Base-by-base conservation (phyloP, 1,140 invertebrate genomes). In the Riptortus pedestris region DNA sequence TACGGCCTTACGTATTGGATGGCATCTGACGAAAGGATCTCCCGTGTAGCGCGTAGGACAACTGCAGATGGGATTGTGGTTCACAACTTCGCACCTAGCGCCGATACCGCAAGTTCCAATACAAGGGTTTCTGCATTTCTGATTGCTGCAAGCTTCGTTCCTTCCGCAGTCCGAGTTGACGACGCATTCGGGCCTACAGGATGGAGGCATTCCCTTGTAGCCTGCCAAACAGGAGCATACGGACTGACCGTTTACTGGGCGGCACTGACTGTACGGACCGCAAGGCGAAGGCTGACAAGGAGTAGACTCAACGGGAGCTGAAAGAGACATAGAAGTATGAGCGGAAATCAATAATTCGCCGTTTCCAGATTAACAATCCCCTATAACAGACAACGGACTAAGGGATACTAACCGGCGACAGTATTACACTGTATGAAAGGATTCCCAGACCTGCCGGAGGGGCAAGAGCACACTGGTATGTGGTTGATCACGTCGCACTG, bases 1-100 rank as follows among this genome's bases (percentile, higher is more conserved):
- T 9, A 38, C 7, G 33, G 7, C 16, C 60, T 62, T 57, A 66
- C 60, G 72, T 87, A 89, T 67, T 79, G 75, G 77, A 69, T 72
- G 76, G 70, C 88, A 91, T 71, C 85, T 85, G 27, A 81, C 72
- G 68, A 88, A 87, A 47, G 88, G 86, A 79, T 90, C 84, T 33
- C 88, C 86, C 55, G 80, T 79, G 72, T 79, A 84, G 62, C 80
- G 79, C 51, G 77, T 69, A 18, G 79, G 78, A 70, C 87, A 90
- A 70, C 80, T 80, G 71, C 87, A 85, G 24, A 80, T 74, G 16
- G 82, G 79, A 58, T 75, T 77, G 69, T 85, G 83, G 71, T 83
- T 86, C 28, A 84, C 73, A 12, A 86, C 83, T 59, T 79, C 75
- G 71, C 86, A 87, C 61, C 83, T 79, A 12, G 86, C 81, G 67